Evolutionary conservation across 2,888 invertebrate species (phyloP), one percentile per base, ranked within the genome.

Genomic region (Aphodius granarius): DNA sequence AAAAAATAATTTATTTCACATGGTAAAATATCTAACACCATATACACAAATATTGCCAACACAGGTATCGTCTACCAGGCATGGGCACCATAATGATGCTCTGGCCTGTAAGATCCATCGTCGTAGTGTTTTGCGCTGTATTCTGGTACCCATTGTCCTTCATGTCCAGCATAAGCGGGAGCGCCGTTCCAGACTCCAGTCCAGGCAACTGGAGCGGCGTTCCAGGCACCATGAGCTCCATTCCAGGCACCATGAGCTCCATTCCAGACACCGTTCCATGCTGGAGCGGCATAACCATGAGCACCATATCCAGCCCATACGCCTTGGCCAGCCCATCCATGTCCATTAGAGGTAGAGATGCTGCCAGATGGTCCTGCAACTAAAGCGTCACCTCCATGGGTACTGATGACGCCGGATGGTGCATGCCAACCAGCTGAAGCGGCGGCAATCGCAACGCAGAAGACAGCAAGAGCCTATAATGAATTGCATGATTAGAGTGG

Each of bases 71-170:
- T 43, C 73, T 73, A 74, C 65, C 72, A 74, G 64, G 22, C 70
- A 19, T 63, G 64, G 19, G 63, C 19, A 71, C 20, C 71, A 21
- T 71, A 74, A 73, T 76, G 73, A 66, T 75, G 77, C 66, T 82
- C 83, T 64, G 81, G 82, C 74, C 81, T 83, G 79, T 84, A 84
- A 43, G 83, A 81, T 18, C 85, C 85, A 77, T 84, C 82, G 77
- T 85, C 82, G 78, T 83, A 83, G 21, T 83, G 79, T 71, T 80
- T 78, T 75, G 83, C 84, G 63, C 79, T 82, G 76, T 81, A 78
- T 65, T 75, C 83, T 1, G 80, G 82, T 43, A 81, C 78, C 76
- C 63, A 63, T 63, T 62, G 72, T 17, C 19, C 22, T 21, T 68
- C 71, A 75, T 75, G 78, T 66, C 82, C 83, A 16, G 80, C 78